Evolutionary conservation across 2,888 invertebrate genomes (phyloP), one percentile per base, ranked within the genome.

Genomic region (Plebejus argus): DNA sequence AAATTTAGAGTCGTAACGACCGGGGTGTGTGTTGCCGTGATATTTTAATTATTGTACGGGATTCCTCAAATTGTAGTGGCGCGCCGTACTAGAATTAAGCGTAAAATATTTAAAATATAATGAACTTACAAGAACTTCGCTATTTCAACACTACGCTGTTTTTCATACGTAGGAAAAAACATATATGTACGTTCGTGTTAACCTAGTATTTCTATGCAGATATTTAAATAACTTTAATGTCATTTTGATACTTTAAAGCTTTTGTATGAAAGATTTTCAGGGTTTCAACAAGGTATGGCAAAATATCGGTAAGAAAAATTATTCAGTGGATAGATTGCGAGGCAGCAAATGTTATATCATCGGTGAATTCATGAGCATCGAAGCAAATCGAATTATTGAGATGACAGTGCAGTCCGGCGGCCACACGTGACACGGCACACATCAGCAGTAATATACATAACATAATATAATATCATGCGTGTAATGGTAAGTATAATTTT

Each of bases 381-480:
- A 79, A 78, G 77, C 77, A 77, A 78, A 81, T 78, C 78, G 70
- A 74, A 80, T 80, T 80, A 78, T 72, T 78, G 28, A 78, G 81
- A 79, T 81, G 81, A 81, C 80, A 78, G 70, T 78, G 79, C 81
- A 78, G 79, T 78, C 66, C 74, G 78, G 75, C 70, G 76, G 80
- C 72, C 77, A n/a, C n/a, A n/a, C n/a, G n/a, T n/a, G n/a, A 76
- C 28, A 33, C 28, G 12, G 28, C 23, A 45, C 7, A 39, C 39
- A n/a, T 72, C 72, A 72, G 74, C 74, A 23, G 28, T 78, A 78
- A n/a, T n/a, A n/a, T n/a, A 80, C 77, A 78, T 77, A 28, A 78
- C 79, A 79, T 82, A 80, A 80, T 78, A 77, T 35, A 78, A 79
- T 79, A 79, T 80, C 78, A 79, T 77, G 79, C 80, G 28, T 66